Percentiles rank a stretch among this genome's conserved stretches.
Evolutionary conservation across 1,140 invertebrate species (phyloP).

Genomic region (Kradibia gibbosae): DNA sequence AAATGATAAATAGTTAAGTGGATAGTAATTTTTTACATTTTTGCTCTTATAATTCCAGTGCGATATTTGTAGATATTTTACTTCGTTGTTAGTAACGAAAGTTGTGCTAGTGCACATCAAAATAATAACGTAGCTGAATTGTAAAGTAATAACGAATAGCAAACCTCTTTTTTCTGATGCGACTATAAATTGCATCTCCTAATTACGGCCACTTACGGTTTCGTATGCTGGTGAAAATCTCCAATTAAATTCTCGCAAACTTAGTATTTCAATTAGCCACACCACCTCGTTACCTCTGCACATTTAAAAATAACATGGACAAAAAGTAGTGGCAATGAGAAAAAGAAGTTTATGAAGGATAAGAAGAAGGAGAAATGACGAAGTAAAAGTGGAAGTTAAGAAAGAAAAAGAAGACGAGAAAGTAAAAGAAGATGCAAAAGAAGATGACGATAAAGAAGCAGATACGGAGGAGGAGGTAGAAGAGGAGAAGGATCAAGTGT

Average conservation of each 20-base stretch:
- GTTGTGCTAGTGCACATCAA: neutral
- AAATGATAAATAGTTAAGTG: no score
- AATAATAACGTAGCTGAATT: neutral
- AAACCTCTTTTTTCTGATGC: neutral
- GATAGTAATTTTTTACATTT: no score
- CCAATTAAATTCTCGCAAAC: conserved; percentile 8
- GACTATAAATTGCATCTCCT: conserved; percentile 24
- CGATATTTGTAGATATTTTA: no score
- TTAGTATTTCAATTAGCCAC: conserved; percentile 26
- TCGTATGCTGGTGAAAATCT: neutral
- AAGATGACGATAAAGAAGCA: no score
- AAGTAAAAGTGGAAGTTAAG: no score
- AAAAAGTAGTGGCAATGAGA: neutral
- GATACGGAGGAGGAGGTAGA: no score
- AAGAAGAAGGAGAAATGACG: neutral
- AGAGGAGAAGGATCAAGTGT: no score
- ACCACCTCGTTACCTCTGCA: conserved; percentile 5
- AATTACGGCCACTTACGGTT: conserved; percentile 48
- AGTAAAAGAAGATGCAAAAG: no score
- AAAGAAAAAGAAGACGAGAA: neutral
- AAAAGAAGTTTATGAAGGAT: no score
- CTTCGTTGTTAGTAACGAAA: neutral
- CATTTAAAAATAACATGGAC: neutral
- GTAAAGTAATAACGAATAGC: neutral
- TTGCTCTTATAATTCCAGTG: no score